Percentiles rank a stretch among this genome's conserved stretches.
These are phyloP conservation scores for Calcarius lapponicus DNA, from an alignment of 2,797 vertebrate species.

Conservation along the genomic window DNA sequence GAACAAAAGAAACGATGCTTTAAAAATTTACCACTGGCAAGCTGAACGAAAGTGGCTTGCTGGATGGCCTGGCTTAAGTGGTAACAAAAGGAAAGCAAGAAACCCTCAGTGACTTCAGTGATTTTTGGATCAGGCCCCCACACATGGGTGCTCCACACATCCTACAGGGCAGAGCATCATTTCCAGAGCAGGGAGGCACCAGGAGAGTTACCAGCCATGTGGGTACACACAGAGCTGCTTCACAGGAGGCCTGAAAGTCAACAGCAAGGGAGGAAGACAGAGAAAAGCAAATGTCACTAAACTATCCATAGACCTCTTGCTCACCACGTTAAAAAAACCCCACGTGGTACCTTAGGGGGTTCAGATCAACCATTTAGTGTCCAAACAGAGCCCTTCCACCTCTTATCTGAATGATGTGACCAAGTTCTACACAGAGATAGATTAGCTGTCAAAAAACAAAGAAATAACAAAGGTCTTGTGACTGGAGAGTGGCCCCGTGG, in stretches of 20 bases:
- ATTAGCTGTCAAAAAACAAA: not conserved
- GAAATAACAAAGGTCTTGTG: not conserved
- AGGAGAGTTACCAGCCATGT: rapidly evolving
- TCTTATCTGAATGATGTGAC: not conserved
- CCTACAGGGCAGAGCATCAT: not conserved
- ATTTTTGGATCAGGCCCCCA: not conserved
- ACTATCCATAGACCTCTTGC: not conserved
- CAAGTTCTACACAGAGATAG: not conserved
- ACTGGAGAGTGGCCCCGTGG: not conserved
- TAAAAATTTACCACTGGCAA: not conserved
- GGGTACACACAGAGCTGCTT: not conserved
- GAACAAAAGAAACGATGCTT: not conserved
- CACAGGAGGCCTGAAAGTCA: not conserved
- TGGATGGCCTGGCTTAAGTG: not conserved
- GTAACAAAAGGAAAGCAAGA: not conserved
- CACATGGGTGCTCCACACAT: rapidly evolving
- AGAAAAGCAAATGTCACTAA: not conserved
- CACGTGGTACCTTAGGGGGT: rapidly evolving
- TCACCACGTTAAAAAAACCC: not conserved
- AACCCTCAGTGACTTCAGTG: not conserved
- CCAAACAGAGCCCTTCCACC: not conserved
- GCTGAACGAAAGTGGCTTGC: not conserved
- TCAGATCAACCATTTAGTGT: not conserved
- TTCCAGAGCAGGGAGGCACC: not conserved
- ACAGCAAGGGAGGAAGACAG: not conserved